Percentiles rank a stretch among this genome's conserved stretches.
Evolutionary conservation across 2,113 vertebrate species (phyloP).

Genomic region (Phalacrocorax carbo): DNA sequence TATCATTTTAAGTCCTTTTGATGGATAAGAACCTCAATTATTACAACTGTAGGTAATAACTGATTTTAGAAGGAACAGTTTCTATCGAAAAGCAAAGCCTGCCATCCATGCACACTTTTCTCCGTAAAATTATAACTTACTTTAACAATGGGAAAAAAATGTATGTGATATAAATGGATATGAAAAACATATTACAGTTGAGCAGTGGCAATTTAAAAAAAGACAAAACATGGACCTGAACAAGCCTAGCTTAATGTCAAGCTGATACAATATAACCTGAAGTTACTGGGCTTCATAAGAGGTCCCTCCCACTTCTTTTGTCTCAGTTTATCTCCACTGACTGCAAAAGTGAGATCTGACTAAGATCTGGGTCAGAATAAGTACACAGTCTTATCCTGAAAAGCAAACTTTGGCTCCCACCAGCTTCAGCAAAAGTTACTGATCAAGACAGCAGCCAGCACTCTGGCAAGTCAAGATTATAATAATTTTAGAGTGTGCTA

Average conservation of each 20-base stretch:
- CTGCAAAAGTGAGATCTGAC: no score
- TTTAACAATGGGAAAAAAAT: no score
- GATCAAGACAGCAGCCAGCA: background rate
- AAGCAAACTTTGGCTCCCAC: background rate
- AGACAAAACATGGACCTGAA: background rate
- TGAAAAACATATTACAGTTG: background rate
- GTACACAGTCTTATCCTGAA: background rate
- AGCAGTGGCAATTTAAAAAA: background rate
- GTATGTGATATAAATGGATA: background rate
- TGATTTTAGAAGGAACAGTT: slow-evolving; percentile 49
- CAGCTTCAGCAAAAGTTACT: background rate
- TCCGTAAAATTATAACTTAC: background rate
- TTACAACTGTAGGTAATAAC: slow-evolving; percentile 36
- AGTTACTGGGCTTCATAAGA: background rate
- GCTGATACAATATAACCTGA: background rate
- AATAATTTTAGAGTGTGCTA: background rate
- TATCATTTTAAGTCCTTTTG: background rate
- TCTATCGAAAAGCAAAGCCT: slow-evolving; percentile 44
- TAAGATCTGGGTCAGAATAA: background rate
- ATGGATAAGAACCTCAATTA: background rate
- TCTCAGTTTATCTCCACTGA: background rate
- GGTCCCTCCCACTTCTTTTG: background rate
- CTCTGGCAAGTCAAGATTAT: background rate
- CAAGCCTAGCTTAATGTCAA: background rate
- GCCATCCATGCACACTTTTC: background rate